Evolutionary conservation across 2,797 vertebrate genomes (phyloP).

Genomic region (Podarcis siculus): DNA sequence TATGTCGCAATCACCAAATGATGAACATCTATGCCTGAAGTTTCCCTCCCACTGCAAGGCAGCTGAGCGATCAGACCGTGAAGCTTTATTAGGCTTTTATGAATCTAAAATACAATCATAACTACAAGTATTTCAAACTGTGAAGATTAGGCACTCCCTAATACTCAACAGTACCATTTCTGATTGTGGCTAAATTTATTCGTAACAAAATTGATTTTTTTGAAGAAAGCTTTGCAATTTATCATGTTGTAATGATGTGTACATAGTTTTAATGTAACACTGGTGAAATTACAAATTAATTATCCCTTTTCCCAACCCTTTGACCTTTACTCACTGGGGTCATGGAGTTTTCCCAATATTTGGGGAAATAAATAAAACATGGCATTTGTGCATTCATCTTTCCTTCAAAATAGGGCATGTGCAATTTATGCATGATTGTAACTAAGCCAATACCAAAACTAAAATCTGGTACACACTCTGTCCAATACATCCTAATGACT

Average conservation of each 20-base stretch:
- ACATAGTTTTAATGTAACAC: neutral
- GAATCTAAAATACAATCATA: conserved; percentile 12
- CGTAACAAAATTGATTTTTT: neutral
- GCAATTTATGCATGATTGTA: too few species aligned
- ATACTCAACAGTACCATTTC: neutral
- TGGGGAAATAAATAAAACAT: too few species aligned
- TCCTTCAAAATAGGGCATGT: too few species aligned
- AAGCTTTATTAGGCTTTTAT: neutral
- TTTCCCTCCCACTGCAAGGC: neutral
- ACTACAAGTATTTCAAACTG: conserved; percentile 20
- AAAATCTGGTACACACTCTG: too few species aligned
- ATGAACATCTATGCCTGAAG: neutral
- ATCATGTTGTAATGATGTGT: neutral
- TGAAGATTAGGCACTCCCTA: conserved; percentile 8
- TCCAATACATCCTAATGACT: too few species aligned
- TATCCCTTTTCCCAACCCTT: too few species aligned
- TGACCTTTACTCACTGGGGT: neutral
- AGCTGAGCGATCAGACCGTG: neutral
- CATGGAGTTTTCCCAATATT: neutral
- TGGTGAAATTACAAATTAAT: neutral
- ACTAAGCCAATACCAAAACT: too few species aligned
- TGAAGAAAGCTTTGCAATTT: neutral
- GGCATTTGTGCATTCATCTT: too few species aligned
- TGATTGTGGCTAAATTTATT: neutral
- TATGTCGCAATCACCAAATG: neutral